These are phyloP conservation scores for Climacteris rufus DNA, from an alignment of 2,113 vertebrate genomes.

Conservation along the genomic window DNA sequence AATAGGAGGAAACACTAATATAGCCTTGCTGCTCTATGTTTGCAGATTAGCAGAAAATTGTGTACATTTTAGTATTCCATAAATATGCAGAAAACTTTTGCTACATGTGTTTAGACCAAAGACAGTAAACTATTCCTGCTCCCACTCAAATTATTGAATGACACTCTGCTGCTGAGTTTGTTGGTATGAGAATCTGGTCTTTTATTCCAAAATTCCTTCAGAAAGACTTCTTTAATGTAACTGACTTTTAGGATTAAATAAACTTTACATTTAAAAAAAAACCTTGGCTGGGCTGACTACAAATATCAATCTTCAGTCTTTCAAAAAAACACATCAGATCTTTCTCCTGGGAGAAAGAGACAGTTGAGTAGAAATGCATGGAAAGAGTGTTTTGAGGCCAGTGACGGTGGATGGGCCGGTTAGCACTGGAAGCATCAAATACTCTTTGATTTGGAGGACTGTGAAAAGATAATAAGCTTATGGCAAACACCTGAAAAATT, in stretches of 20 bases:
- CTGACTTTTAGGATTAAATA: not conserved
- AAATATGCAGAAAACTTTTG: not conserved
- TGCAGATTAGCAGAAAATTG: not conserved
- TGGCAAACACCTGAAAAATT: not conserved
- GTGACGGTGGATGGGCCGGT: not conserved
- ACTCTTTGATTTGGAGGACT: conserved; percentile 8
- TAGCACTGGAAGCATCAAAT: conserved; percentile 36
- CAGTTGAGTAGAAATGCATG: not conserved
- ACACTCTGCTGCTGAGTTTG: not conserved
- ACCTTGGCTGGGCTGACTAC: not conserved
- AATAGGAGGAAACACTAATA: not conserved
- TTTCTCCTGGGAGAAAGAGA: not conserved
- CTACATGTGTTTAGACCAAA: not conserved
- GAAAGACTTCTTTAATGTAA: not conserved
- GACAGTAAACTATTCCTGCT: not conserved
- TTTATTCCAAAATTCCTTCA: not conserved
- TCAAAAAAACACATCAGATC: not conserved
- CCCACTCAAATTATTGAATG: not conserved
- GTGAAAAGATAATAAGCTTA: conserved; percentile 30
- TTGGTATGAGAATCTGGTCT: not conserved
- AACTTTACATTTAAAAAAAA: not conserved
- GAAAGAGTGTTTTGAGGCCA: not conserved
- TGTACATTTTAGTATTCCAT: not conserved
- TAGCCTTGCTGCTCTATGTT: not conserved
- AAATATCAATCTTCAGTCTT: not conserved